Conservation (phyloP, 1,140 invertebrate genomes). For the Ceratitis capitata region DNA sequence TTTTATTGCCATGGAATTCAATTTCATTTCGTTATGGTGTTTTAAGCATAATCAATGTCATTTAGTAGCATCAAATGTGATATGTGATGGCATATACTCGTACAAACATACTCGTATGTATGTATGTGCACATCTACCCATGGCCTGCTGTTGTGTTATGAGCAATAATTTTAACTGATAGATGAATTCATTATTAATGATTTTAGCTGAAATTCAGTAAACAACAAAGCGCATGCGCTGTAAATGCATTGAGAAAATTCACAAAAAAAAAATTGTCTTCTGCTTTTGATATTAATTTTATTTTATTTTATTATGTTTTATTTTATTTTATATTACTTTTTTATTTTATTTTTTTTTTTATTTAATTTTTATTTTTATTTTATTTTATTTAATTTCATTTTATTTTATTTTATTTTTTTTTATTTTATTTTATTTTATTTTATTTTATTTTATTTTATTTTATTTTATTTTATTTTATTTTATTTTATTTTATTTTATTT, state of each 20-base stretch:
- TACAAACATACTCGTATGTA: neutral
- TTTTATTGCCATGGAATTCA: neutral
- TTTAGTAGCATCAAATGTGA: conserved; percentile 14
- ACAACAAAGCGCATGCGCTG: neutral
- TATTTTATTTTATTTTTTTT: too few relatives aligned
- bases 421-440: too few relatives aligned
- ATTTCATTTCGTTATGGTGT: conserved; percentile 43
- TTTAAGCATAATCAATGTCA: conserved; percentile 44
- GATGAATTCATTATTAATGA: neutral
- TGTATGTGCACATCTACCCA: neutral
- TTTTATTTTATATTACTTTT: too few relatives aligned
- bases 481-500: too few relatives aligned
- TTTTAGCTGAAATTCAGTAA: neutral
- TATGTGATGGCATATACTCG: neutral
- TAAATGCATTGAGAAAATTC: neutral
- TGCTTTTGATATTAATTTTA: too few relatives aligned
- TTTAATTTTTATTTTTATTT: too few relatives aligned
- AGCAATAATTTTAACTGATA: neutral
- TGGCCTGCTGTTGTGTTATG: neutral
- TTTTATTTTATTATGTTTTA: too few relatives aligned
- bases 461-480: too few relatives aligned
- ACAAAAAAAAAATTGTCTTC: too few relatives aligned
- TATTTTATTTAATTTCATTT: too few relatives aligned
- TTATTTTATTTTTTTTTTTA: too few relatives aligned
- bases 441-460: too few relatives aligned